phyloP scores from a whole-genome alignment of 2,888 invertebrate species.

The Dinocampus coccinellae region DNA sequence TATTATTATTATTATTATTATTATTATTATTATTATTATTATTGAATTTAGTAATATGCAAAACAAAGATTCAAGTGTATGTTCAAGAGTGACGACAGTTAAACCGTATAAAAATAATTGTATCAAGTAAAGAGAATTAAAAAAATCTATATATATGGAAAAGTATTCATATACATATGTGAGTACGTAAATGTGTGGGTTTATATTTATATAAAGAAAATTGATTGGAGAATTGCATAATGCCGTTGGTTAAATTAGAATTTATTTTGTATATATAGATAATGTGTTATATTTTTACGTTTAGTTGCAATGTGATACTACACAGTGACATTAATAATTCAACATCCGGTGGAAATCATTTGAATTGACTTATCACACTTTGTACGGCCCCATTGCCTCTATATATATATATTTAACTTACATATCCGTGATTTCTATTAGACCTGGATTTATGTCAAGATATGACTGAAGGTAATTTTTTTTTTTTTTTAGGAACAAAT shows the following conservation, averaged over 20 bases:
- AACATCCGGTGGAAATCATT: slow-evolving; percentile 33
- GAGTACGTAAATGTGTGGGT: not conserved
- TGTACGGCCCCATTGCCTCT: slow-evolving; percentile 16
- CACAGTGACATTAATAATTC: slow-evolving; percentile 24
- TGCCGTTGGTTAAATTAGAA: not conserved
- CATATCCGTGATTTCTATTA: not conserved
- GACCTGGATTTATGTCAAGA: not conserved
- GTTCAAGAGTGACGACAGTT: not conserved
- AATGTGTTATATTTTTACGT: not conserved
- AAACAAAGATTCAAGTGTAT: not conserved
- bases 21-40: not conserved
- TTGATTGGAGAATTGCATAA: not conserved
- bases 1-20: not conserved
- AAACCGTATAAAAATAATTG: not conserved
- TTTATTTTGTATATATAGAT: not conserved
- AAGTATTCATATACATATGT: not conserved
- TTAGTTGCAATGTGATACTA: slow-evolving; percentile 2
- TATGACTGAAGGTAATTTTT: slow-evolving; percentile 9
- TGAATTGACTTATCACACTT: slow-evolving; percentile 31
- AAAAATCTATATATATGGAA: not conserved
- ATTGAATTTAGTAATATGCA: not conserved
- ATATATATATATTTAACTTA: not conserved
- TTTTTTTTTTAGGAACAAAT: no score
- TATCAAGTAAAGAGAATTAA: no score
- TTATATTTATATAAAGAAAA: not conserved